These are phyloP conservation scores for Nerophis ophidion DNA, from an alignment of 2,113 vertebrate species.

Conservation along the genomic window DNA sequence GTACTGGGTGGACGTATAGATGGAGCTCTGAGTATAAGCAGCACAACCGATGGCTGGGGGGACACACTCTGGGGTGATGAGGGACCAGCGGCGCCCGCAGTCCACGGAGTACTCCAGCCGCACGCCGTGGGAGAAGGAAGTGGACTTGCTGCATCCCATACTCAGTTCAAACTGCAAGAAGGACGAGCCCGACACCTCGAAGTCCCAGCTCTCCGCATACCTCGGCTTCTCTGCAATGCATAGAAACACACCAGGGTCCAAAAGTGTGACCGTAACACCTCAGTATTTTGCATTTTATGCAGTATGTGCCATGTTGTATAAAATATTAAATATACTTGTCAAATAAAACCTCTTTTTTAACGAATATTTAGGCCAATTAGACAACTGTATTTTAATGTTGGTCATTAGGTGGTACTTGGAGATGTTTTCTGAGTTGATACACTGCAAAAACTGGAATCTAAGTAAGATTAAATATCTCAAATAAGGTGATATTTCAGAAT, in stretches of 20 bases:
- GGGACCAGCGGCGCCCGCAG: constrained; percentile 87
- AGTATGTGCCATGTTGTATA: too few relatives aligned
- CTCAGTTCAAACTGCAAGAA: constrained; percentile 95
- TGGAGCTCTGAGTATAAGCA: constrained; percentile 86
- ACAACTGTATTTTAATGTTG: too few relatives aligned
- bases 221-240: constrained; percentile 82
- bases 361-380: too few relatives aligned
- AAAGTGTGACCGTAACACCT: not conserved
- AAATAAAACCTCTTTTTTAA: too few relatives aligned
- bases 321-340: too few relatives aligned
- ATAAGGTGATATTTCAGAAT: too few relatives aligned
- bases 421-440: too few relatives aligned
- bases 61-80: constrained; percentile 90
- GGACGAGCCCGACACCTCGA: constrained; percentile 87
- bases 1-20: constrained; percentile 87
- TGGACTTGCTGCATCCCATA: constrained; percentile 95
- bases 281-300: too few relatives aligned
- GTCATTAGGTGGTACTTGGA: too few relatives aligned
- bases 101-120: constrained; percentile 91
- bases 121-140: constrained; percentile 76
- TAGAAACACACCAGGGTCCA: not conserved
- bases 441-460: too few relatives aligned
- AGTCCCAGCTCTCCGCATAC: constrained; percentile 97
- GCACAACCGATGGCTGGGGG: constrained; percentile 94
- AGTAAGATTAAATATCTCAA: too few relatives aligned